Conservation (phyloP, 2,797 vertebrate genomes). For the Acomys russatus region DNA sequence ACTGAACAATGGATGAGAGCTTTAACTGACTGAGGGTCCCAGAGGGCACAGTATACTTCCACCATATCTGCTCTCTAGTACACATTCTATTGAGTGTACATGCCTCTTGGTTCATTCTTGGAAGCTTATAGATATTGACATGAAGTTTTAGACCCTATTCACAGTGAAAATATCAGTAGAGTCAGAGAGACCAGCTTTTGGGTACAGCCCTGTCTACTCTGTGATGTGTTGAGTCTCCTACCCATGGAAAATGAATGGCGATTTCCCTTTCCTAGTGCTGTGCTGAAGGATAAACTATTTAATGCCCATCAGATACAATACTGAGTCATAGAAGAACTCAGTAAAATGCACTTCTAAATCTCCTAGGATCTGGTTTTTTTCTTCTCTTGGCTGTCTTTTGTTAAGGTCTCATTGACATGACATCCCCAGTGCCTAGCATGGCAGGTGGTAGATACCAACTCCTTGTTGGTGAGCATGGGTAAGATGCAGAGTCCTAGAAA, state of each 20-base stretch:
- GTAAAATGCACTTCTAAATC: not conserved
- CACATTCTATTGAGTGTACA: not conserved
- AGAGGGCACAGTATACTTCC: not conserved
- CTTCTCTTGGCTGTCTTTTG: not conserved
- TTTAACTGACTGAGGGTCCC: not conserved
- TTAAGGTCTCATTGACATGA: not conserved
- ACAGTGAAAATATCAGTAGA: not conserved
- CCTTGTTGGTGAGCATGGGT: not conserved
- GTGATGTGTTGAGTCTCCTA: constrained; percentile 9
- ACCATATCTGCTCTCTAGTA: not conserved
- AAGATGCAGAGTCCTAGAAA: not conserved
- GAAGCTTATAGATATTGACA: not conserved
- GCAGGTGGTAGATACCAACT: not conserved
- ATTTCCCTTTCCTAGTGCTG: constrained; percentile 43
- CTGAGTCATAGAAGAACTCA: not conserved
- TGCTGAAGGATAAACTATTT: not conserved
- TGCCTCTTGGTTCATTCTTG: not conserved
- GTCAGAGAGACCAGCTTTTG: not conserved
- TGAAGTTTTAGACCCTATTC: constrained; percentile 13
- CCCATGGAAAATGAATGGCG: constrained; percentile 10
- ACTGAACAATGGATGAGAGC: not conserved
- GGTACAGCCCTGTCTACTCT: not conserved
- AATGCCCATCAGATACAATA: not conserved
- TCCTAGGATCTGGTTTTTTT: not conserved
- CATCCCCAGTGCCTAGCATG: not conserved